Conservation (phyloP, 2,113 vertebrate species). For the Electrona antarctica region DNA sequence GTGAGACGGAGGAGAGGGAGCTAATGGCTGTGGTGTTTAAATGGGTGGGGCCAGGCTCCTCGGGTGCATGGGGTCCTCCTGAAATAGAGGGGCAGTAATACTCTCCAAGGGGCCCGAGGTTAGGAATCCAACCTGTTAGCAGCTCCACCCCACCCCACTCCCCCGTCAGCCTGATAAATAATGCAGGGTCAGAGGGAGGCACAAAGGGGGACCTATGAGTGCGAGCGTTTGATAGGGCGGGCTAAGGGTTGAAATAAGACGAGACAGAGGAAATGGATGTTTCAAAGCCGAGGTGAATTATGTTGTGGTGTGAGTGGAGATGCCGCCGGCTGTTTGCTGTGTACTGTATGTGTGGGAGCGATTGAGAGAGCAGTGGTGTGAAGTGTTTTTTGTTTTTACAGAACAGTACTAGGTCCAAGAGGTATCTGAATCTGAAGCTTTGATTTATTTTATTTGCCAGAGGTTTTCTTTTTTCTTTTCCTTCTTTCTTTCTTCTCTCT, state of each 20-base stretch:
- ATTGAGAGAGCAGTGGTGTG: conserved; percentile 16
- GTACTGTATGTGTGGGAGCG: conserved; percentile 14
- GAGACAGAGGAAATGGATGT: conserved; percentile 31
- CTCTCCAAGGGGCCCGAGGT: conserved; percentile 27
- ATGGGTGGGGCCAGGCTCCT: conserved; percentile 17
- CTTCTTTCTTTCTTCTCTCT: neutral
- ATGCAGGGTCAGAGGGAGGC: conserved; percentile 55
- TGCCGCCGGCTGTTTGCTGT: neutral
- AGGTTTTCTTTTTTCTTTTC: conserved; percentile 19
- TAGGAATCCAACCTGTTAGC: conserved; percentile 50
- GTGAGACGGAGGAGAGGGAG: conserved; percentile 33
- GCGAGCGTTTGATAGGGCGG: conserved; percentile 34
- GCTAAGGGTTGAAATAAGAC: conserved; percentile 30
- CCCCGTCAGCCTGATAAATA: conserved; percentile 53
- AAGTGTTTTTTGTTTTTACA: conserved; percentile 24
- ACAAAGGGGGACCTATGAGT: conserved; percentile 23
- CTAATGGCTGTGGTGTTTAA: conserved; percentile 66
- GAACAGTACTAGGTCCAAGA: conserved; percentile 46
- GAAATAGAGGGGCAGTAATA: conserved; percentile 48
- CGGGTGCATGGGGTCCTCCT: conserved; percentile 17
- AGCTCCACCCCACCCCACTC: conserved; percentile 26
- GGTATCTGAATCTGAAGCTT: neutral
- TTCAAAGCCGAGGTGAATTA: conserved; percentile 31
- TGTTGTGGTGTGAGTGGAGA: conserved; percentile 19
- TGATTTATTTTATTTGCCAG: conserved; percentile 26